Evolutionary conservation across 2,888 invertebrate genomes (phyloP), one percentile per base, ranked within the genome.

Genomic region (Drosophila meridionalis): DNA sequence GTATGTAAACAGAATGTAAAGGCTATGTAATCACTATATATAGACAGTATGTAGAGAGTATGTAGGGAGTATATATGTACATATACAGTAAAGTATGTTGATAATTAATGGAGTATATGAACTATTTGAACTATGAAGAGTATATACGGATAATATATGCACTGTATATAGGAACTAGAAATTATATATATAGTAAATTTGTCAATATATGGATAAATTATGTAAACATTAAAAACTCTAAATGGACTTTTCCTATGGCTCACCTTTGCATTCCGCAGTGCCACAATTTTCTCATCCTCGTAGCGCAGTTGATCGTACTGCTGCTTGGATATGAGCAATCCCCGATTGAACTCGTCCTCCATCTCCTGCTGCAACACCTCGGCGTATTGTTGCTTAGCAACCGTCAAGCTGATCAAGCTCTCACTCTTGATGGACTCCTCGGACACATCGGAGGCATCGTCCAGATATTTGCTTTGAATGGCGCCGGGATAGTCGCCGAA

Each of bases 241-340:
- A 11, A 12, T 28, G 14, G 3, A 14, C 28, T 48, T 50, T 32
- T 7, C 9, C 30, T 30, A 4, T 30, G 12, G 3, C 48, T 91
- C 90, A 95, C 95, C 93, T 94, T 93, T 36, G 94, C 94, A 64
- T 93, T 92, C 53, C 93, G 93, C 32, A 95, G 90, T 59, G 93
- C 91, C 72, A 94, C 93, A 43, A 95, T 94, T 67, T 94, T 91
- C 0, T 94, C 94, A 75, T 94, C 94, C 82, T 95, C 95, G 77
- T 94, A 95, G 78, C 94, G 94, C 56, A 94, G 87, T 61, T 93
- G 93, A 59, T 94, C 94, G 78, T 93, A 94, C 70, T 95, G 94
- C 45, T 94, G 94, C 52, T 93, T 92, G 0, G 93, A 92, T 55
- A 94, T 92, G 90, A 95, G 93, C 74, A 94, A 93, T 2, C 94